phyloP scores from a whole-genome alignment of 2,888 invertebrate genomes.

The Hydroisotoma schaefferi region DNA sequence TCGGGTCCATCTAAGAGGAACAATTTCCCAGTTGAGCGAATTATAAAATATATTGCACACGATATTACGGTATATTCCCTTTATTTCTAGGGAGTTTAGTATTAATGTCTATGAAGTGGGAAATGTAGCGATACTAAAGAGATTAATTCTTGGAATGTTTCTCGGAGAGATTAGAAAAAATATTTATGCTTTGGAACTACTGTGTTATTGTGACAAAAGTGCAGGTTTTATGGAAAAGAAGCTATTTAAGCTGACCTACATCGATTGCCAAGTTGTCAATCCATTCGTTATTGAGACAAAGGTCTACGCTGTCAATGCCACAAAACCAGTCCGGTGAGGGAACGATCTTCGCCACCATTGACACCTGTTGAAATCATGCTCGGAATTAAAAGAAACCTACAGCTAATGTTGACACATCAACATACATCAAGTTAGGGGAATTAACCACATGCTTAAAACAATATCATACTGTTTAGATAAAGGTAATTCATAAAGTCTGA shows the following conservation, averaged over 20 bases:
- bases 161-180: constrained; percentile 2
- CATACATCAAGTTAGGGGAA: too few relatives aligned
- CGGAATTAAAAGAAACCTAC: not conserved
- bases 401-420: not conserved
- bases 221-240: not conserved
- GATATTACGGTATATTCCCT: too few relatives aligned
- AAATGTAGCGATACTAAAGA: too few relatives aligned
- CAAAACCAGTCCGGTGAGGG: constrained; percentile 67
- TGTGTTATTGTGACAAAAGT: not conserved
- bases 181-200: not conserved
- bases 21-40: too few relatives aligned
- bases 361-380: constrained; percentile 56
- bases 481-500: not conserved
- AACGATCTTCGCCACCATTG: constrained; percentile 59
- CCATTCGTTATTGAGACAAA: constrained; percentile 55
- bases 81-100: too few relatives aligned
- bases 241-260: constrained; percentile 27
- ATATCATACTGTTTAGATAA: not conserved
- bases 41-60: too few relatives aligned
- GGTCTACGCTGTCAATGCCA: constrained; percentile 61
- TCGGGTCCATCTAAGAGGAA: constrained; percentile 51
- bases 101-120: too few relatives aligned
- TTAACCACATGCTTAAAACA: too few relatives aligned
- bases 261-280: constrained; percentile 44
- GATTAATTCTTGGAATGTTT: too few relatives aligned